These are phyloP conservation scores for Spatulosminthurus flaviceps DNA, from an alignment of 2,888 invertebrate genomes.

Conservation along the genomic window DNA sequence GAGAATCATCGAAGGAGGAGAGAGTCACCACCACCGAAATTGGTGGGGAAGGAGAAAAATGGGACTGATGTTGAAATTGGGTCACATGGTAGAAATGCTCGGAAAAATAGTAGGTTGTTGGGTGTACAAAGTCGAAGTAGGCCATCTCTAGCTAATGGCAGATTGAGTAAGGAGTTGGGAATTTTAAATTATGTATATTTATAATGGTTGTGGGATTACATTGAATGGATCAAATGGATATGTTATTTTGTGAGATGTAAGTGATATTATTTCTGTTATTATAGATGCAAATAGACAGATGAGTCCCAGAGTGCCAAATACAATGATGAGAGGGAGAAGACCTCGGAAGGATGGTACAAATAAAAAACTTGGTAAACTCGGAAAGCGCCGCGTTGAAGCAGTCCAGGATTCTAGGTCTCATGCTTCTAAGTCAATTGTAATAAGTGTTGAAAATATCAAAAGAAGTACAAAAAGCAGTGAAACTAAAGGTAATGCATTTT, in stretches of 20 bases:
- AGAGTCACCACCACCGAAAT: not conserved
- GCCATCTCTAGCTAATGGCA: too few species aligned
- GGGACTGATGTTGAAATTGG: not conserved
- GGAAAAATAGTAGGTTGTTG: too few species aligned
- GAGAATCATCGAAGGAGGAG: not conserved
- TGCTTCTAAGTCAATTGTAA: slow-evolving; percentile 19
- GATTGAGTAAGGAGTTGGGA: too few species aligned
- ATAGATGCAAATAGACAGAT: not conserved
- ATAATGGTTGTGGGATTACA: too few species aligned
- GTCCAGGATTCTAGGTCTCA: not conserved
- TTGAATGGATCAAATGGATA: too few species aligned
- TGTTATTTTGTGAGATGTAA: not conserved
- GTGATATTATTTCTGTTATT: not conserved
- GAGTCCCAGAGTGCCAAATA: not conserved
- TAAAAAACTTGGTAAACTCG: not conserved
- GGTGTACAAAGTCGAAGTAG: too few species aligned
- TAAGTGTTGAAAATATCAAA: slow-evolving; percentile 18
- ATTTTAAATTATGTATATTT: too few species aligned
- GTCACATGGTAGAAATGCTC: too few species aligned
- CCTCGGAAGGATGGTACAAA: not conserved
- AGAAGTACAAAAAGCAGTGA: slow-evolving; percentile 21
- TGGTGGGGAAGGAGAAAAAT: not conserved
- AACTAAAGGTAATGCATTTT: slow-evolving; percentile 10
- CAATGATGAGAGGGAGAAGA: not conserved
- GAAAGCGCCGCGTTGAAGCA: slow-evolving; percentile 18